phyloP scores from a whole-genome alignment of 2,888 invertebrate species.

The Xanthorhoe spadicearia region DNA sequence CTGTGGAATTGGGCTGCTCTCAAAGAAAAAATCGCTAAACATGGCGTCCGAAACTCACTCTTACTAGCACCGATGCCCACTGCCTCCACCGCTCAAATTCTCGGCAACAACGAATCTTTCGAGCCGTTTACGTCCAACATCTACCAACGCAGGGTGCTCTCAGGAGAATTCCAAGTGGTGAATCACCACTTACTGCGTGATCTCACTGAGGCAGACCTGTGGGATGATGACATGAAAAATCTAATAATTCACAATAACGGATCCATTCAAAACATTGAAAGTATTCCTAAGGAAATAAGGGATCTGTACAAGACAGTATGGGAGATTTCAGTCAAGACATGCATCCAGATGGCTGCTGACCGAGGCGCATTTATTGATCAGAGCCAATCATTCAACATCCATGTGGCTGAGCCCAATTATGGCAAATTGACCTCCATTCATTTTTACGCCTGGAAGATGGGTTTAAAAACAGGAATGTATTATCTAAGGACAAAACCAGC shows the following conservation, averaged over 20 bases:
- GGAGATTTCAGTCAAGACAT: slow-evolving; percentile 97
- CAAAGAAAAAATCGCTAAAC: slow-evolving; percentile 92
- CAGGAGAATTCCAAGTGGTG: slow-evolving; percentile 98
- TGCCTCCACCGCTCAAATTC: slow-evolving; percentile 99
- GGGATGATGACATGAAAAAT: slow-evolving; percentile 98
- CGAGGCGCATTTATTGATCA: slow-evolving; percentile 99
- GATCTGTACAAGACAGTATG: slow-evolving; percentile 97
- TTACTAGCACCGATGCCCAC: slow-evolving; percentile 99
- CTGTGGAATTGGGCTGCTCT: slow-evolving; percentile 95
- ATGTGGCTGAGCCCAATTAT: slow-evolving; percentile 97
- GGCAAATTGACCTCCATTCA: slow-evolving; percentile 98
- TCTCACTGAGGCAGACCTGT: slow-evolving; percentile 94
- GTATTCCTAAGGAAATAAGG: slow-evolving; percentile 93
- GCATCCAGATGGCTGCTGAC: slow-evolving; percentile 98
- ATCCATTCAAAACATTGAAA: slow-evolving; percentile 94
- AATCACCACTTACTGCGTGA: slow-evolving; percentile 98
- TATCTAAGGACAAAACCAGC: slow-evolving; percentile 98
- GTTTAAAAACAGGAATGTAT: slow-evolving; percentile 99
- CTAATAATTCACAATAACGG: slow-evolving; percentile 95
- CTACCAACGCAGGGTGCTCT: slow-evolving; percentile 96
- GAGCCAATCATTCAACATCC: slow-evolving; percentile 98
- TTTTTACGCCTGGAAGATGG: slow-evolving; percentile 98
- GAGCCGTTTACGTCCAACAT: slow-evolving; percentile 99
- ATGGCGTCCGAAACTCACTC: slow-evolving; percentile 97
- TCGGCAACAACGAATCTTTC: slow-evolving; percentile 99